These are phyloP conservation scores for Macrosiphum euphorbiae DNA, from an alignment of 2,888 invertebrate species.

Conservation along the genomic window DNA sequence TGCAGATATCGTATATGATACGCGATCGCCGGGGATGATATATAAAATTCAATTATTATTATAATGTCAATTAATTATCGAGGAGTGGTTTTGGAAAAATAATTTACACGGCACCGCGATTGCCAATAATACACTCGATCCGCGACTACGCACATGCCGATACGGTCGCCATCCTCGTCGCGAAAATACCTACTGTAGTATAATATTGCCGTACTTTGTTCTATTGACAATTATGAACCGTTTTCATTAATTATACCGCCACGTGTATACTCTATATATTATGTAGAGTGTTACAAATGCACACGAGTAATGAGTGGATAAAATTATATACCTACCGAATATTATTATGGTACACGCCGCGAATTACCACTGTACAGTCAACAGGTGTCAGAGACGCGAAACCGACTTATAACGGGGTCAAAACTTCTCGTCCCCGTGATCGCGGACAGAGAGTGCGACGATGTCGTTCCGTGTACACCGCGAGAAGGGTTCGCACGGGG, in stretches of 20 bases:
- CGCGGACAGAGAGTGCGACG: conserved; percentile 15
- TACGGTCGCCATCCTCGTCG: neutral
- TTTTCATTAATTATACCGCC: neutral
- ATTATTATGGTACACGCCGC: neutral
- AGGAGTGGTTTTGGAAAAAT: neutral
- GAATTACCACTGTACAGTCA: conserved; percentile 36
- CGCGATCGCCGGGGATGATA: neutral
- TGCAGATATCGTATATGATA: neutral
- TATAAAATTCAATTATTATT: neutral
- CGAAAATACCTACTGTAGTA: no score
- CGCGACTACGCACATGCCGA: neutral
- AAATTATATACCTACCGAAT: neutral
- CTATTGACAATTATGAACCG: neutral
- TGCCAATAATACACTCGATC: neutral
- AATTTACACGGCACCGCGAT: neutral
- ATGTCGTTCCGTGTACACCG: neutral
- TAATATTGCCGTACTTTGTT: no score
- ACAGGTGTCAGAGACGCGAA: conserved; percentile 46
- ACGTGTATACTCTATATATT: neutral
- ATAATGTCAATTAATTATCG: neutral
- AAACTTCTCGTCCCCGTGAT: conserved; percentile 44
- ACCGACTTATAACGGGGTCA: conserved; percentile 36
- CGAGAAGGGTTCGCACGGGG: conserved; percentile 46
- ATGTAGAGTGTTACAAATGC: neutral
- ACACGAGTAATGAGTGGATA: neutral